A percentile compares a stretch with the other conserved stretches of the same genome.
These are phyloP conservation scores for Chionodraco myersi DNA, from an alignment of 2,113 vertebrate species.

Conservation along the genomic window DNA sequence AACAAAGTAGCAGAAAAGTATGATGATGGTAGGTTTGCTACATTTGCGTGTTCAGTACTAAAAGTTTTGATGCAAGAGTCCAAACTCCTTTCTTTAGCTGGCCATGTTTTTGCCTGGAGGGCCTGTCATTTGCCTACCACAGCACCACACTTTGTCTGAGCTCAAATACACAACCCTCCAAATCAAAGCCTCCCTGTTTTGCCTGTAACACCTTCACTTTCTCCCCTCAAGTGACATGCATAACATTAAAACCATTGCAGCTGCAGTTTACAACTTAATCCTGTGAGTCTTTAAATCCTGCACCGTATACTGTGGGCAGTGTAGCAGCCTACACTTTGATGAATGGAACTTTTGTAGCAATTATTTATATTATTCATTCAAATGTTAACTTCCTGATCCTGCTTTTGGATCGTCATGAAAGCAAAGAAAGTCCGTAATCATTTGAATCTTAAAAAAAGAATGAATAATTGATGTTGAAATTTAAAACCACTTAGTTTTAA, in stretches of 20 bases:
- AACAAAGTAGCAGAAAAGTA: too few relatives aligned
- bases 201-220: constrained; percentile 65
- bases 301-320: not conserved
- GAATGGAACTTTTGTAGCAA: not conserved
- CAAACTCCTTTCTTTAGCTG: not conserved
- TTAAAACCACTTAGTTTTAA: not conserved
- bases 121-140: not conserved
- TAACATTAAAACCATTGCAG: constrained; percentile 33
- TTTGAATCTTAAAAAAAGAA: not conserved
- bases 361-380: not conserved
- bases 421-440: not conserved
- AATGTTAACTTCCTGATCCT: not conserved
- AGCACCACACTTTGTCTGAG: constrained; percentile 72
- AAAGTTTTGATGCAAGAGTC: not conserved
- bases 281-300: not conserved
- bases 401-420: not conserved
- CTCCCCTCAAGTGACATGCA: constrained; percentile 29
- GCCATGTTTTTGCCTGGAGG: not conserved
- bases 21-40: too few relatives aligned
- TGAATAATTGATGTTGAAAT: not conserved
- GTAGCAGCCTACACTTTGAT: not conserved
- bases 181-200: constrained; percentile 85
- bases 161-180: constrained; percentile 86
- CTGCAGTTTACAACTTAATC: constrained; percentile 32
- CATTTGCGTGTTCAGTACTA: not conserved